Base-by-base conservation (phyloP, 2,113 vertebrate species). In the Abramis brama region DNA sequence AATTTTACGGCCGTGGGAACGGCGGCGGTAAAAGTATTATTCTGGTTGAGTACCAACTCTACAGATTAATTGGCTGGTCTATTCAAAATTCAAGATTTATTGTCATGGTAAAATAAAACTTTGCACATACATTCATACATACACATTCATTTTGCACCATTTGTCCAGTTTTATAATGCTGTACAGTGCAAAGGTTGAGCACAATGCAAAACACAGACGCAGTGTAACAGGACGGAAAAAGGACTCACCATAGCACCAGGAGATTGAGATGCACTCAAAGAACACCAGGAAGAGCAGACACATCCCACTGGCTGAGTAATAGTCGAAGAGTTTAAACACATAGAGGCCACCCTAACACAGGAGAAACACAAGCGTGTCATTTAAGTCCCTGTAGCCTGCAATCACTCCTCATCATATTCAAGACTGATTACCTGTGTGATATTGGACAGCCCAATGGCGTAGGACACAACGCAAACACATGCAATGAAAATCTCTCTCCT, bases 241-340 rank as follows among this genome's bases (percentile, higher is more conserved):
- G 17, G n/a, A 75, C 93, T 85, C 92, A 99, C 98, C 98, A 0
- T 99, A 99, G 94, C 94, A 98, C 98, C 98, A 99, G 92, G 98
- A 99, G 95, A 99, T 99, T 50, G 98, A 99, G 93, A 99, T 97
- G 92, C 97, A 99, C 92, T 99, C 98, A 87, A 99, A 99, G 95
- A 99, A 99, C 89, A 99, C 98, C 81, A 99, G 94, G 93, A 99
- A 99, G 62, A 99, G 95, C 86, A 99, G 96, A 91, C 95, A 98
- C 98, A 99, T 99, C 87, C 98, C 98, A 55, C 98, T 99, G 92
- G 98, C 98, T 33, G 98, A 99, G 92, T 99, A 99, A 94, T 99
- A 99, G 91, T 99, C 98, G 70, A 99, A 99, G 87, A 99, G 96
- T 89, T 99, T 99, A 93, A 99, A 99, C 90, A 99, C 98, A 45